Conservation (phyloP, 2,113 vertebrate species). For the Platichthys flesus region DNA sequence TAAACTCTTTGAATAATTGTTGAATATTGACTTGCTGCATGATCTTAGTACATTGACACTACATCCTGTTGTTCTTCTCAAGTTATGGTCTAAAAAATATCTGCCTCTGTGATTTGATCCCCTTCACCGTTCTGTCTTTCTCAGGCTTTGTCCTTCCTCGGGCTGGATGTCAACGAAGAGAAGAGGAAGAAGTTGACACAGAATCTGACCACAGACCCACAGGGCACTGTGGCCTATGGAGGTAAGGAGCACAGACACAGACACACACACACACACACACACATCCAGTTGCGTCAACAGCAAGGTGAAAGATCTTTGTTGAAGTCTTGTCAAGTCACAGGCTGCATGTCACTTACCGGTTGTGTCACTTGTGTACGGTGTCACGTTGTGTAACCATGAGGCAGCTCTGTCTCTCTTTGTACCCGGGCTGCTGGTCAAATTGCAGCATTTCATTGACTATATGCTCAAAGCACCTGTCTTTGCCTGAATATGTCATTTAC, state of each 20-base stretch:
- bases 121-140: constrained; percentile 3
- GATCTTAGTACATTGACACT: not conserved
- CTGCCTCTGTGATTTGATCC: not conserved
- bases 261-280: not conserved
- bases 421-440: not conserved
- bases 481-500: not conserved
- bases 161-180: constrained; percentile 87
- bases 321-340: constrained; percentile 47
- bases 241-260: constrained; percentile 72
- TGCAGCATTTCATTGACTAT: not conserved
- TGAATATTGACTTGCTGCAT: no score
- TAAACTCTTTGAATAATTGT: no score
- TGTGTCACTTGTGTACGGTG: constrained; percentile 39
- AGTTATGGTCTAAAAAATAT: not conserved
- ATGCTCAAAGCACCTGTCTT: not conserved
- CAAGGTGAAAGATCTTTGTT: constrained; percentile 32
- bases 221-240: constrained; percentile 91
- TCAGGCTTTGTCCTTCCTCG: constrained; percentile 89
- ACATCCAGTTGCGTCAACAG: constrained; percentile 15
- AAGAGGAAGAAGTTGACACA: constrained; percentile 85
- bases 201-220: constrained; percentile 86
- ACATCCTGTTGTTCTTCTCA: not conserved
- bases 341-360: not conserved
- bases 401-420: constrained; percentile 1
- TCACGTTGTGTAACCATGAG: constrained; percentile 18